A percentile compares a stretch with the other conserved stretches of the same genome.
Conservation (phyloP, 2,113 vertebrate genomes). For the Oceanodroma tethys region DNA sequence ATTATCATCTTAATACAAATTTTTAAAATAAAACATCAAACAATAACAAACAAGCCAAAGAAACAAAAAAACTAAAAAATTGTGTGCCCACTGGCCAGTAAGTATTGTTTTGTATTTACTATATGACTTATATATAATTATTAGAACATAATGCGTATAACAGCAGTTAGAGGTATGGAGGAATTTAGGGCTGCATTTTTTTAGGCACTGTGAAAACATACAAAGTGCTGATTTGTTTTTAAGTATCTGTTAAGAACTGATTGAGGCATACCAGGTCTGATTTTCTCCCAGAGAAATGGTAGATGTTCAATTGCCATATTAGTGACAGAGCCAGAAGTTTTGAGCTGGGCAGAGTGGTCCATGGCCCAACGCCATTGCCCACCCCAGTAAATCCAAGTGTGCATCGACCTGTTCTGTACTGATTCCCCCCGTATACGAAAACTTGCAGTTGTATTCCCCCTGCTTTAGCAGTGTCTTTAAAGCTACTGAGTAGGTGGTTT, state of each 20-base stretch:
- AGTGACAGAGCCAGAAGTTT: not conserved
- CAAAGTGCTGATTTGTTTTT: not conserved
- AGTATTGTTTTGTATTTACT: not conserved
- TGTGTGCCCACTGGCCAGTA: not conserved
- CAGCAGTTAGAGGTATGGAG: not conserved
- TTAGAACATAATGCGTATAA: not conserved
- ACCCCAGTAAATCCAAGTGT: not conserved
- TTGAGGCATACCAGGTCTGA: not conserved
- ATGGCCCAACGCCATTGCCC: not conserved
- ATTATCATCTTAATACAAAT: not conserved
- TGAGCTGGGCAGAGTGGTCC: not conserved
- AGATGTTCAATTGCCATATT: not conserved
- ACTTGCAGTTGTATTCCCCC: accelerated
- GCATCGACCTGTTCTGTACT: too few species aligned
- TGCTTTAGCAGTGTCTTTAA: not conserved
- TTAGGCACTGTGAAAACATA: not conserved
- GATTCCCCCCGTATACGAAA: not conserved
- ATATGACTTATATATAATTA: not conserved
- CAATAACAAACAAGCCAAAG: not conserved
- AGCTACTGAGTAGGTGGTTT: not conserved
- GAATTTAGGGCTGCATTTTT: not conserved
- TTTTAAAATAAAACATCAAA: not conserved
- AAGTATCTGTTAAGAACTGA: not conserved
- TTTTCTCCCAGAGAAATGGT: not conserved
- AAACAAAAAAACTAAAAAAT: not conserved